phyloP scores from a whole-genome alignment of 2,888 invertebrate species.

The Caenorhabditis afra region DNA sequence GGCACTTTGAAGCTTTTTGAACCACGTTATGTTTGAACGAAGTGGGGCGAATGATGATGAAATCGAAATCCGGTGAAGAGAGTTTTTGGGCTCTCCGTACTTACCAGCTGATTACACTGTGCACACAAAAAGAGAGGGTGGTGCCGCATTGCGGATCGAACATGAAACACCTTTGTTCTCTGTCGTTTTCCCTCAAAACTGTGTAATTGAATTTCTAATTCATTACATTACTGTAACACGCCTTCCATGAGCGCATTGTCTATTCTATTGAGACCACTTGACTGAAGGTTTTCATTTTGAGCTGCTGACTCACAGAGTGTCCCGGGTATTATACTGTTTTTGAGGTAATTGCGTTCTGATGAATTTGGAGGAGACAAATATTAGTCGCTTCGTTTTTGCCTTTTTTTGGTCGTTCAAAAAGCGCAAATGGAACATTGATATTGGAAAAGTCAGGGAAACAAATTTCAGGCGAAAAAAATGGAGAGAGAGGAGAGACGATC shows the following conservation, averaged over 20 bases:
- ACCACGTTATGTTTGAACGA: neutral
- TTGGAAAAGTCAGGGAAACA: neutral
- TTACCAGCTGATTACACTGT: constrained; percentile 48
- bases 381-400: no score
- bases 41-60: constrained; percentile 27
- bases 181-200: constrained; percentile 46
- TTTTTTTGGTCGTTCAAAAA: no score
- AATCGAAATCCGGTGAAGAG: constrained; percentile 29
- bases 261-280: constrained; percentile 43
- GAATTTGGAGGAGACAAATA: no score
- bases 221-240: constrained; percentile 45
- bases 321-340: constrained; percentile 45
- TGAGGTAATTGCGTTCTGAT: neutral
- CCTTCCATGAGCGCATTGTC: constrained; percentile 34
- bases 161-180: constrained; percentile 53
- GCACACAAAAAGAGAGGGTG: constrained; percentile 21
- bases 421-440: neutral
- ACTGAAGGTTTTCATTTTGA: constrained; percentile 35
- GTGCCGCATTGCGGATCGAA: constrained; percentile 29
- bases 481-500: no score
- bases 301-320: constrained; percentile 43
- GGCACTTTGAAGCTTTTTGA: constrained; percentile 11
- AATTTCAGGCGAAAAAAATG: no score
- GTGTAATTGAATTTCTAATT: constrained; percentile 33
- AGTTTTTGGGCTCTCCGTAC: constrained; percentile 14